Evolutionary conservation across 2,888 invertebrate species (phyloP), one percentile per base, ranked within the genome.

Genomic region (Spialia ferax): DNA sequence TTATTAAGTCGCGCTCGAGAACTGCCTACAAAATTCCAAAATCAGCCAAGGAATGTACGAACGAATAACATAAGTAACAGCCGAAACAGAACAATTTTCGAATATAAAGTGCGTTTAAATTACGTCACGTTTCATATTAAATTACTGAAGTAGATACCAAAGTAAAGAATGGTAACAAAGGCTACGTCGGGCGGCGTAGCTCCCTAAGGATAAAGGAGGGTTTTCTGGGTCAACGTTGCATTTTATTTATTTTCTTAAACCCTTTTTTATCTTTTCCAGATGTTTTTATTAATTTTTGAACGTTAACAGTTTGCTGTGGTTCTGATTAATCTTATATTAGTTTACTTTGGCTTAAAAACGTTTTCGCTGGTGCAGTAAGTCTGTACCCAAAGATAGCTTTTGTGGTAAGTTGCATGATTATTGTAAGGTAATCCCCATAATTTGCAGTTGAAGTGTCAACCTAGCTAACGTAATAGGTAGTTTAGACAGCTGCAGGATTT

Each of bases 71-170:
- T 63, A 63, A 70, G 65, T 68, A 56, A 72, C 48, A 64, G 57
- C 56, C 70, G 63, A 70, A 68, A 56, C 70, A 68, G 62, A 68
- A 68, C 66, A 70, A 74, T 70, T 69, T 73, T 48, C 60, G 69
- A 71, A 73, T 72, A 70, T 69, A 73, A 72, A 72, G 71, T 67
- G 68, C 69, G 71, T 74, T 76, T 76, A 79, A 84, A 83, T 84
- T 77, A 86, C 73, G 77, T 83, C 87, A 87, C 85, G 84, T 86
- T 82, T 80, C 77, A 79, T 84, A 84, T 87, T 84, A 85, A 85
- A 85, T 82, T 79, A 83, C 75, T 79, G 77, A 75, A 78, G 76
- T 74, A 75, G 65, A 22, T 50, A 50, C 45, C 45, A 73, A 70
- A 77, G 75, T 77, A 83, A 78, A 78, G 75, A 76, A 77, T 81